Evolutionary conservation across 2,797 vertebrate species (phyloP).

Genomic region (Chelonia mydas): DNA sequence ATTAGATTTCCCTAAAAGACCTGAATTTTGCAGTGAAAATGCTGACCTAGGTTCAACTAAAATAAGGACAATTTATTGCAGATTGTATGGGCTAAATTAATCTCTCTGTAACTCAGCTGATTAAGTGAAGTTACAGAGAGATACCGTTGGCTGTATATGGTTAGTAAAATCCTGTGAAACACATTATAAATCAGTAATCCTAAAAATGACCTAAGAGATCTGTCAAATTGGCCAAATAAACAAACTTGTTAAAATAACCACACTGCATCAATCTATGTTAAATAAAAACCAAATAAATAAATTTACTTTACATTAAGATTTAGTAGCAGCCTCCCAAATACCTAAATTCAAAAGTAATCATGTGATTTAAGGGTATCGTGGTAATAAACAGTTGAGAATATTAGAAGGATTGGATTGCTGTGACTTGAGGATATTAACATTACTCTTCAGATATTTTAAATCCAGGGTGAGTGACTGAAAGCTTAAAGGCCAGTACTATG

Average conservation of each 20-base stretch:
- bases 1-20: not conserved
- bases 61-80: conserved; percentile 21
- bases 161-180: conserved; percentile 2
- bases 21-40: not conserved
- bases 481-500: conserved; percentile 34
- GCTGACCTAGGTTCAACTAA: not conserved
- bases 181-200: not conserved
- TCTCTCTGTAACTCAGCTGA: not conserved
- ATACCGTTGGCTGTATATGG: rapidly evolving
- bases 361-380: not conserved
- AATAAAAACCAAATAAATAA: conserved; percentile 13
- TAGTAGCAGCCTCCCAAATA: conserved; percentile 53
- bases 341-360: not conserved
- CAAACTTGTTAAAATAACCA: not conserved
- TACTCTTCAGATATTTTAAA: conserved; percentile 55
- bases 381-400: not conserved
- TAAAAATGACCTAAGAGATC: not conserved
- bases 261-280: not conserved
- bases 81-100: conserved; percentile 23
- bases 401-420: not conserved
- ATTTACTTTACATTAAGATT: conserved; percentile 41
- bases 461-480: not conserved
- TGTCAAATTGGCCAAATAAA: not conserved
- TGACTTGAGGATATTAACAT: conserved; percentile 25
- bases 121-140: not conserved